phyloP scores from a whole-genome alignment of 2,888 invertebrate species.

The Mongoloraphidia duomilia region DNA sequence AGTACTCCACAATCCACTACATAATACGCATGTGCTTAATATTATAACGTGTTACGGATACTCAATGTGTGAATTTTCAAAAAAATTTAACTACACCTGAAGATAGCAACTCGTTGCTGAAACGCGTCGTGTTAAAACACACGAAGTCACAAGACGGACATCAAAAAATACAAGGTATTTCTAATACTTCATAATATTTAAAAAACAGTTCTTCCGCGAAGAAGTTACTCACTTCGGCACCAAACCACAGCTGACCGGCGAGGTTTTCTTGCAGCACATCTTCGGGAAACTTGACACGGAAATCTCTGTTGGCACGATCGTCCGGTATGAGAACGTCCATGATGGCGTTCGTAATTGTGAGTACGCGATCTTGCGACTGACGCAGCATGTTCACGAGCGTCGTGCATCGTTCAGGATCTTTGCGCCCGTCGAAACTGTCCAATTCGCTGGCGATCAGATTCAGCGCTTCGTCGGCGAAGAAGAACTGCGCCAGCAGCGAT shows the following conservation, averaged over 20 bases:
- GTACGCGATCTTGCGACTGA: constrained; percentile 82
- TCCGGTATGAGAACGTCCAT: constrained; percentile 84
- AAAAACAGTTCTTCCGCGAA: no score
- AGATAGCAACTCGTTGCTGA: no score
- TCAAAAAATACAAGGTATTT: no score
- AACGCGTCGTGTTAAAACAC: no score
- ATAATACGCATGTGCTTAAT: no score
- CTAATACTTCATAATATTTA: no score
- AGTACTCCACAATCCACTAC: no score
- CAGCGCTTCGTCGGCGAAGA: constrained; percentile 93
- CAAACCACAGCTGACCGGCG: constrained; percentile 98
- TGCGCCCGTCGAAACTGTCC: constrained; percentile 98
- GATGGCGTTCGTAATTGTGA: constrained; percentile 85
- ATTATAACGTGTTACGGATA: no score
- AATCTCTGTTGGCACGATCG: constrained; percentile 82
- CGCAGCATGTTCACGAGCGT: constrained; percentile 87
- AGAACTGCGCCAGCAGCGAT: constrained; percentile 89
- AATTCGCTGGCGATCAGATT: constrained; percentile 90
- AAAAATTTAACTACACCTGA: no score
- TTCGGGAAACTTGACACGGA: constrained; percentile 96
- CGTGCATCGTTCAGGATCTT: constrained; percentile 94
- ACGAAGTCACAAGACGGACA: no score
- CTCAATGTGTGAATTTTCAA: no score
- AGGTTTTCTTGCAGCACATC: constrained; percentile 96
- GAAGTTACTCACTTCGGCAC: constrained; percentile 67